Conservation (phyloP, 2,113 vertebrate species). For the Xenopus borealis region DNA sequence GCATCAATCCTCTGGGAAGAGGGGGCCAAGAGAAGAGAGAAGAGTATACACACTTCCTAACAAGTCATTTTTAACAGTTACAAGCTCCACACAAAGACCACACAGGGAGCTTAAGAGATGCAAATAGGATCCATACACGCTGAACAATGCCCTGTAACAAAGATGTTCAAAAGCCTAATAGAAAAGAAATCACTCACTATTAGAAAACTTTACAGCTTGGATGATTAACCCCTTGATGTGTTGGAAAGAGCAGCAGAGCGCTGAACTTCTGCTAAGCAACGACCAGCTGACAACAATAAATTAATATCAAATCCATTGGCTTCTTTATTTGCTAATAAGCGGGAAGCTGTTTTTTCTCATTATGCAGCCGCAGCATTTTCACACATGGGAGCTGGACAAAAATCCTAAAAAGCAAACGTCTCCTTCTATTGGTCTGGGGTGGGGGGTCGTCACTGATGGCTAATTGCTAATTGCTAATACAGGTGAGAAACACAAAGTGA, state of each 20-base stretch:
- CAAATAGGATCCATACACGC: conserved; percentile 96
- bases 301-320: no score
- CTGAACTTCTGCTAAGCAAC: neutral
- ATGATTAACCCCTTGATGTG: conserved; percentile 38
- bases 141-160: conserved; percentile 82
- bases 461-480: no score
- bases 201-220: conserved; percentile 44
- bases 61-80: conserved; percentile 99
- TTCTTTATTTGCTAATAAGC: no score
- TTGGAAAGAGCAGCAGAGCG: neutral
- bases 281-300: no score
- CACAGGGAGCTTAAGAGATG: conserved; percentile 99
- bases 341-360: no score
- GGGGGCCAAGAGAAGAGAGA: conserved; percentile 62
- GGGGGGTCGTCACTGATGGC: neutral
- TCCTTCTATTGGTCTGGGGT: no score
- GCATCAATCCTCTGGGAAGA: conserved; percentile 85
- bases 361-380: no score
- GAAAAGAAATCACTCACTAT: conserved; percentile 72
- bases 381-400: no score
- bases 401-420: no score
- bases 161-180: conserved; percentile 84
- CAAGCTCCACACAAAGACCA: conserved; percentile 98
- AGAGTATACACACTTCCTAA: conserved; percentile 98
- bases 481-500: neutral